A percentile compares a stretch with the other conserved stretches of the same genome.
Conservation (phyloP, 2,797 vertebrate species). For the Sphenopsis melanotis region DNA sequence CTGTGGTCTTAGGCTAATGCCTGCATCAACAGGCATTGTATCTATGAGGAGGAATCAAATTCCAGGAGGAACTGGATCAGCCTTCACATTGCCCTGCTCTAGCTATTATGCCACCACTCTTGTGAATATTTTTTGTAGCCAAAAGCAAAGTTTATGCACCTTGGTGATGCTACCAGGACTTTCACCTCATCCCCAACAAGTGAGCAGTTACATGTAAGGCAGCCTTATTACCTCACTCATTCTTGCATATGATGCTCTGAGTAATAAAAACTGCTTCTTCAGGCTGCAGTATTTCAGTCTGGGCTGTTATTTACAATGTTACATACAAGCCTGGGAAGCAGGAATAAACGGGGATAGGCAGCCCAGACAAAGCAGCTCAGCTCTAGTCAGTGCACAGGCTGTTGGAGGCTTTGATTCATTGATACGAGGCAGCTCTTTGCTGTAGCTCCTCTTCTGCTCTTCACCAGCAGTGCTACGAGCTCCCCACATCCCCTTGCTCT, state of each 20-base stretch:
- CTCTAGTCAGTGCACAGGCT: not conserved
- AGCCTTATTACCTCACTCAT: not conserved
- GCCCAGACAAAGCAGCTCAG: not conserved
- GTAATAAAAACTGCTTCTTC: not conserved
- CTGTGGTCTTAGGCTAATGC: not conserved
- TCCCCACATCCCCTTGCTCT: rapidly evolving
- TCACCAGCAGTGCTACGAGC: rapidly evolving
- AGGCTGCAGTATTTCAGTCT: not conserved
- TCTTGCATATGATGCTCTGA: not conserved
- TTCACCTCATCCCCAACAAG: not conserved
- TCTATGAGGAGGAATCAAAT: not conserved
- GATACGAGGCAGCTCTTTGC: rapidly evolving
- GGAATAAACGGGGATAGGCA: not conserved
- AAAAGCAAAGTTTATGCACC: not conserved
- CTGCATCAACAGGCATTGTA: not conserved
- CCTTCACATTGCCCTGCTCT: not conserved
- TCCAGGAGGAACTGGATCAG: not conserved
- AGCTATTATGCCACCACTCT: not conserved
- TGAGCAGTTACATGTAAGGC: not conserved
- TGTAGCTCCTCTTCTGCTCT: not conserved
- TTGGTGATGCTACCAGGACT: not conserved
- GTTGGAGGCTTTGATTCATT: not conserved
- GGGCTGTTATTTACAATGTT: not conserved
- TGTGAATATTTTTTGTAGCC: not conserved
- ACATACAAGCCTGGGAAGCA: not conserved